Conservation (phyloP, 2,888 invertebrate species). For the Galerucella pusilla region DNA sequence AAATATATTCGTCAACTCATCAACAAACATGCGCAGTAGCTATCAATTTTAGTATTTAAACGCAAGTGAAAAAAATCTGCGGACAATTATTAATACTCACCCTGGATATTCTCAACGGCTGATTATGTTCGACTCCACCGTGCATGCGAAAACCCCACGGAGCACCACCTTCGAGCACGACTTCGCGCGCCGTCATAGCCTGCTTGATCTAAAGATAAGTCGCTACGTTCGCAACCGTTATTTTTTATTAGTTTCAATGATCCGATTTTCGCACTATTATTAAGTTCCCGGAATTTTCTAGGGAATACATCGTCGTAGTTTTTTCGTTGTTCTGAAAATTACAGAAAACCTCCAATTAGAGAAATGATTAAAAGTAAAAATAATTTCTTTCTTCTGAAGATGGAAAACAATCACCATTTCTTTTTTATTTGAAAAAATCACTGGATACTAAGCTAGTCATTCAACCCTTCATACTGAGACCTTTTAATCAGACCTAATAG, state of each 20-base stretch:
- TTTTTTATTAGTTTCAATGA: constrained; percentile 13
- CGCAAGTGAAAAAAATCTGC: constrained; percentile 1
- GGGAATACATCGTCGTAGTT: not conserved
- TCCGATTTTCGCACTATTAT: not conserved
- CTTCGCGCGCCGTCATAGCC: constrained; percentile 77
- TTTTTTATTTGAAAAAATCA: no score
- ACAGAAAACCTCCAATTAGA: not conserved
- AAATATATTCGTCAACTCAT: constrained; percentile 3
- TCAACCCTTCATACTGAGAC: no score
- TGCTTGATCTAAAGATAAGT: constrained; percentile 33
- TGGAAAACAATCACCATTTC: no score
- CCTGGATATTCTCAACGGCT: constrained; percentile 83
- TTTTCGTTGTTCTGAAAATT: not conserved
- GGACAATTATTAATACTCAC: constrained; percentile 67
- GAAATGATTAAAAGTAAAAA: no score
- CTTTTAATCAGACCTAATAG: no score
- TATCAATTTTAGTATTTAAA: not conserved
- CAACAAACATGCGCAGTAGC: constrained; percentile 10
- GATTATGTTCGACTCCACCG: constrained; percentile 83
- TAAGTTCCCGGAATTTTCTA: not conserved
- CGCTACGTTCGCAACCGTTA: constrained; percentile 6
- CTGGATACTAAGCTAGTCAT: no score
- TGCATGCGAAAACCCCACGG: constrained; percentile 93
- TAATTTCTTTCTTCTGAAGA: no score
- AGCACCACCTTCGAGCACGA: constrained; percentile 82